Evolutionary conservation across 2,797 vertebrate species (phyloP).

Genomic region (Toxotes lorentzi): DNA sequence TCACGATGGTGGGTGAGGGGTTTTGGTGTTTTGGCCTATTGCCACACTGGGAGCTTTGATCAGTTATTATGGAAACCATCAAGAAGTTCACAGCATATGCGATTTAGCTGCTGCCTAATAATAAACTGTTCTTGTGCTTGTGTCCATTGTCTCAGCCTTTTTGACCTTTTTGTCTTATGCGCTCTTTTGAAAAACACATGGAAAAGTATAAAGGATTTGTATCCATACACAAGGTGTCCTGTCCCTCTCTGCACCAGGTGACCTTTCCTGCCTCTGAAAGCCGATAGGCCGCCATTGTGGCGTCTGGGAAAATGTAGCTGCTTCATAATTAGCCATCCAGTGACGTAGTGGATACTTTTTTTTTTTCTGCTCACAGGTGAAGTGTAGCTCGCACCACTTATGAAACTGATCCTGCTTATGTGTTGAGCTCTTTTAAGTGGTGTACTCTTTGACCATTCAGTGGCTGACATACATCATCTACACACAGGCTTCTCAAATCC

Average conservation of each 20-base stretch:
- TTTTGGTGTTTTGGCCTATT: too few relatives aligned
- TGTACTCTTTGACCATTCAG: constrained; percentile 58
- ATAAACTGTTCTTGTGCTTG: too few relatives aligned
- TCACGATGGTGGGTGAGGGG: too few relatives aligned
- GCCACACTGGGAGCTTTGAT: too few relatives aligned
- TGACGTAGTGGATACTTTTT: constrained; percentile 51
- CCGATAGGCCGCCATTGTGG: constrained; percentile 73
- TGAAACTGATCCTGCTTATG: constrained; percentile 75
- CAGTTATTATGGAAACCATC: too few relatives aligned
- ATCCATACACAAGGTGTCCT: constrained; percentile 60
- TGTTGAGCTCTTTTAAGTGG: constrained; percentile 72
- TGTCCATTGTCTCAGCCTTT: constrained; percentile 7
- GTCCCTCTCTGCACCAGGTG: constrained; percentile 69
- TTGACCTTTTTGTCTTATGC: constrained; percentile 39
- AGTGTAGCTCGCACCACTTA: constrained; percentile 61
- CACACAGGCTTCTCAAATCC: constrained; percentile 15
- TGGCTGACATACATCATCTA: constrained; percentile 30
- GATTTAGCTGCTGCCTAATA: too few relatives aligned
- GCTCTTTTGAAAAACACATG: constrained; percentile 42
- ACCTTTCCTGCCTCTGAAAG: constrained; percentile 78
- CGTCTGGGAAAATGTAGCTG: constrained; percentile 66
- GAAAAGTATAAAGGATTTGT: constrained; percentile 66
- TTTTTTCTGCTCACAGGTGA: constrained; percentile 59
- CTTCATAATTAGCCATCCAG: constrained; percentile 71
- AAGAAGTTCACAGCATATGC: too few relatives aligned